Evolutionary conservation across 2,888 invertebrate genomes (phyloP), one percentile per base, ranked within the genome.

Genomic region (Coremacera marginata): DNA sequence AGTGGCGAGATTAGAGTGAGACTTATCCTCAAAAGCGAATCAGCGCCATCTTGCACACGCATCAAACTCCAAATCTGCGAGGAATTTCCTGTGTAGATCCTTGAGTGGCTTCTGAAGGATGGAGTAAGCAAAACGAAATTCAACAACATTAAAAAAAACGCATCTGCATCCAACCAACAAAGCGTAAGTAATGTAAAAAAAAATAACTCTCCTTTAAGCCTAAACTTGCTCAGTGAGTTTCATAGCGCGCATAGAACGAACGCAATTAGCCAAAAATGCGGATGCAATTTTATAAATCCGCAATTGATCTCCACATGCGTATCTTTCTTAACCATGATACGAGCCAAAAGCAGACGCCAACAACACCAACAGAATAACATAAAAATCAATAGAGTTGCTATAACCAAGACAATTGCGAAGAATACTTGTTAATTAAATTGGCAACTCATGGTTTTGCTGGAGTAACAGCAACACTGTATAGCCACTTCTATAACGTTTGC

Each of bases 261-360:
- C 25, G 74, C 74, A 74, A 74, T 74, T 74, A 74, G 74, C 55
- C 52, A 67, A 74, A 74, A 74, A 67, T 74, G 74, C 67, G 74
- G 65, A 74, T 74, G 74, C 55, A 22, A 67, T 74, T 65, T 34
- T 14, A n/a, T 49, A 37, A 60, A 71, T 57, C 34, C 34, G 8
- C 71, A 22, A 57, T 60, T 72, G 72, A 72, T 72, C 22, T 37
- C 19, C 63, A 72, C 49, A 52, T 31, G 65, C 51, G 55, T 19
- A 55, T 19, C 19, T 19, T 5, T 11, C 34, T 9, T 55, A 22
- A 55, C 19, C 55, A 55, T 55, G n/a, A 22, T 22, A 19, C n/a
- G 27, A 27, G 31, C 2, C 31, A 16, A 27, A 63, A 16, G 27
- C 27, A 62, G 62, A 14, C 27, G 14, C 25, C 27, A 27, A 19